Percentiles rank a stretch among this genome's conserved stretches.
phyloP scores from a whole-genome alignment of 2,113 vertebrate species.

The Corapipo altera region DNA sequence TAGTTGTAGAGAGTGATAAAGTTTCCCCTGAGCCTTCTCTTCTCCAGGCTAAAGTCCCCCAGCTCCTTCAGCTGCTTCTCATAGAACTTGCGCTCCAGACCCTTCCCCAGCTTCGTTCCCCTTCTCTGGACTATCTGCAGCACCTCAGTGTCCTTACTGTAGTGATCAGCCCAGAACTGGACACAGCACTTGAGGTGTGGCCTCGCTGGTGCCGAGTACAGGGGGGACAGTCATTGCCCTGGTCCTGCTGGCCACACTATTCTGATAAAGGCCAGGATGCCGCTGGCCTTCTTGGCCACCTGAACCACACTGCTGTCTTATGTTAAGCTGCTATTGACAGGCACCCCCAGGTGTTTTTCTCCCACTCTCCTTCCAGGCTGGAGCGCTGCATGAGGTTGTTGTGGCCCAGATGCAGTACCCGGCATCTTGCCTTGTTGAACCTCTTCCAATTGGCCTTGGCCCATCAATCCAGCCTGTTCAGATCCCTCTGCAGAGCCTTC shows the following conservation, averaged over 20 bases:
- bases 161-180: not conserved
- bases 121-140: not conserved
- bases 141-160: not conserved
- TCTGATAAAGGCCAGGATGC: not conserved
- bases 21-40: not conserved
- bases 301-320: not conserved
- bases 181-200: not conserved
- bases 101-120: not conserved
- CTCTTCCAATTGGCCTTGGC: not conserved
- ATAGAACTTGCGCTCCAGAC: not conserved
- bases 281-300: not conserved
- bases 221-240: accelerated
- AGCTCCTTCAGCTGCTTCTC: not conserved
- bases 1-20: not conserved
- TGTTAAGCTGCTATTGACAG: not conserved
- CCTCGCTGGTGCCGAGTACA: not conserved
- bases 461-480: not conserved
- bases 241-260: not conserved
- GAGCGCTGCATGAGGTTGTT: not conserved
- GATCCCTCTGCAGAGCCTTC: not conserved
- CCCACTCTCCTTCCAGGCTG: not conserved
- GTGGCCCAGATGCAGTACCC: not conserved
- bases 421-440: not conserved
- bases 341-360: not conserved
- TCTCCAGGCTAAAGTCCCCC: not conserved